A percentile compares a stretch with the other conserved stretches of the same genome.
Conservation (phyloP, 1,140 invertebrate genomes). For the Brachionus manjavacas region DNA sequence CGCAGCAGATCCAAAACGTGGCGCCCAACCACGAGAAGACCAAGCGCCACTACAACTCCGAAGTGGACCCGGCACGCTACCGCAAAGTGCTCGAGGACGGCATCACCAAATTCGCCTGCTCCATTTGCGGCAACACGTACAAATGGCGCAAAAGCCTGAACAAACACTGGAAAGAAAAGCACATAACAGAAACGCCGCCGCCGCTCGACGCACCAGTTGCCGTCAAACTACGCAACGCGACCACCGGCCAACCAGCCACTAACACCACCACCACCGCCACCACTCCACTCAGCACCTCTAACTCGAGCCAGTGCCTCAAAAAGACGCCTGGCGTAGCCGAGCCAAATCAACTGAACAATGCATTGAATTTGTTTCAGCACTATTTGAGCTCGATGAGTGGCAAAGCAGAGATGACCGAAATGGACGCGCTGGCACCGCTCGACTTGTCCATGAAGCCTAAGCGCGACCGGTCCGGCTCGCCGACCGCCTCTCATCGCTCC, state of each 20-base stretch:
- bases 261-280: too few species aligned
- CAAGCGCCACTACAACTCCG: constrained; percentile 40
- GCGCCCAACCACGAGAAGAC: not conserved
- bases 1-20: not conserved
- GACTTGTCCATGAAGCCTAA: constrained; percentile 5
- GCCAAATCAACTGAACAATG: not conserved
- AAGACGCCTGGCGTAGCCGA: too few species aligned
- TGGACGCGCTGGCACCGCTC: not conserved
- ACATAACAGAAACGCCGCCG: constrained; percentile 46
- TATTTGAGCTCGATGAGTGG: not conserved
- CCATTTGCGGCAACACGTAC: constrained; percentile 56
- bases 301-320: not conserved
- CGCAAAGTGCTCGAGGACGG: constrained; percentile 45
- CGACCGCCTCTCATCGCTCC: not conserved
- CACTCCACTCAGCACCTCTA: not conserved
- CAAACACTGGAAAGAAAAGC: constrained; percentile 59
- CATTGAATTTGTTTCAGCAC: not conserved
- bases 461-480: not conserved
- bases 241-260: too few species aligned
- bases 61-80: constrained; percentile 41
- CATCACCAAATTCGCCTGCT: constrained; percentile 56
- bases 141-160: constrained; percentile 58
- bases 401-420: not conserved
- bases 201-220: constrained; percentile 29
- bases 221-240: constrained; percentile 8